These are phyloP conservation scores for Sinocyclocheilus grahami DNA, from an alignment of 2,113 vertebrate genomes.

Conservation along the genomic window DNA sequence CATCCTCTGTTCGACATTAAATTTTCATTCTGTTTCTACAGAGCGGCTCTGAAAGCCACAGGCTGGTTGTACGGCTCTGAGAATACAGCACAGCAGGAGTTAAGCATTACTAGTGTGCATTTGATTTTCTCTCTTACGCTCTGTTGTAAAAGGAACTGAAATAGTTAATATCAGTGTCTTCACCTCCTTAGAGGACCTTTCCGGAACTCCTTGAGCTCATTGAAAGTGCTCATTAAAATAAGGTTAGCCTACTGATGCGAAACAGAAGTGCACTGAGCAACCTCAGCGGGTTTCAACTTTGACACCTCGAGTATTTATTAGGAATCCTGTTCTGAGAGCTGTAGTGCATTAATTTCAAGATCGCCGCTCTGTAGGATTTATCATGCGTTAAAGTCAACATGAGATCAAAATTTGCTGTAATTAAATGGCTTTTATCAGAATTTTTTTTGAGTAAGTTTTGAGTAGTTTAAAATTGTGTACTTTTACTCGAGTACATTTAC, in stretches of 20 bases:
- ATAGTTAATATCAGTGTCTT: not conserved
- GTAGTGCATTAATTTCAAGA: not conserved
- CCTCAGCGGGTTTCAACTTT: constrained; percentile 6
- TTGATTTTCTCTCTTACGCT: not conserved
- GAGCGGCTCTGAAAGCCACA: not conserved
- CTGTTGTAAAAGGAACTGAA: not conserved
- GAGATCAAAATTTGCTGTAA: not conserved
- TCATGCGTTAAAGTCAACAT: not conserved
- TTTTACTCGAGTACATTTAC: too few species aligned
- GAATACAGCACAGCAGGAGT: not conserved
- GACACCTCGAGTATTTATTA: not conserved
- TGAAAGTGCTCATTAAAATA: constrained; percentile 28
- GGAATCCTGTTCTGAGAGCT: not conserved
- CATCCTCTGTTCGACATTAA: constrained; percentile 26
- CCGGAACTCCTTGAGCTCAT: not conserved
- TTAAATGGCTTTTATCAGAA: too few species aligned
- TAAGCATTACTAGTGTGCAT: not conserved
- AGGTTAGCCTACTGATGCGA: not conserved
- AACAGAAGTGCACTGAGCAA: not conserved
- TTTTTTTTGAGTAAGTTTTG: too few species aligned
- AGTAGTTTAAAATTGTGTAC: too few species aligned
- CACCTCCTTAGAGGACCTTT: not conserved
- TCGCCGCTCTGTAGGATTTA: not conserved
- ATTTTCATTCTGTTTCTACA: constrained; percentile 7
- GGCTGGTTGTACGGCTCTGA: not conserved